Evolutionary conservation across 2,113 vertebrate genomes (phyloP), one percentile per base, ranked within the genome.

Genomic region (Calyptomena viridis): DNA sequence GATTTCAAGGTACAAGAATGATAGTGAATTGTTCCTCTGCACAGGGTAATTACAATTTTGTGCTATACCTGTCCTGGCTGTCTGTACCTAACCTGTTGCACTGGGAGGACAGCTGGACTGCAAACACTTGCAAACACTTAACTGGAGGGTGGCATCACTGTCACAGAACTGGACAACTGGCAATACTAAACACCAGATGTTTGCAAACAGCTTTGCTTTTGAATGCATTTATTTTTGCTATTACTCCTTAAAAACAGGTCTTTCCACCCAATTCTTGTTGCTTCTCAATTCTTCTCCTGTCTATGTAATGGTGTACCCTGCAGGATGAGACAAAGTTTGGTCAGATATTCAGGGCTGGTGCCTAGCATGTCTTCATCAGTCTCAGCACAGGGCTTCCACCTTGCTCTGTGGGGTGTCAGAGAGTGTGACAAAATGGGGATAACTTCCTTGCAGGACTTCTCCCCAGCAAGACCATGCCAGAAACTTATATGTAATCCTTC

Each of bases 21-120:
- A 9, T 21, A 47, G 20, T 42, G 27, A 56, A 16, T 59, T 27
- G 28, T 44, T 63, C 13, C 4, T 79, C 28, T 91, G 77, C 14
- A n/a, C 1, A 3, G 8, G 17, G 4, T 33, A 68, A 58, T n/a
- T 84, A 30, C 2, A 66, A 1, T 66, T 72, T 89, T 40, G 31
- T 59, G 19, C 23, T 81, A 1, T 50, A 42, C 14, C 14, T 84
- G 8, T 47, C n/a, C 21, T 76, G 16, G 12, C 24, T 66, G 30
- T 56, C 31, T 0, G 0, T 40, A 35, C 31, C n/a, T 77, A 55
- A 30, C 23, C 5, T 47, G 35, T 25, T 1, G 1, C 11, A 14
- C 25, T 35, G 66, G 16, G 31, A 73, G 20, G 12, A 44, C 35
- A 59, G 8, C 28, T 69, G n/a, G 46, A 44, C 21, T 0, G 1